Evolutionary conservation across 1,140 invertebrate genomes (phyloP), one percentile per base, ranked within the genome.

Genomic region (Zaprionus lachaisei): DNA sequence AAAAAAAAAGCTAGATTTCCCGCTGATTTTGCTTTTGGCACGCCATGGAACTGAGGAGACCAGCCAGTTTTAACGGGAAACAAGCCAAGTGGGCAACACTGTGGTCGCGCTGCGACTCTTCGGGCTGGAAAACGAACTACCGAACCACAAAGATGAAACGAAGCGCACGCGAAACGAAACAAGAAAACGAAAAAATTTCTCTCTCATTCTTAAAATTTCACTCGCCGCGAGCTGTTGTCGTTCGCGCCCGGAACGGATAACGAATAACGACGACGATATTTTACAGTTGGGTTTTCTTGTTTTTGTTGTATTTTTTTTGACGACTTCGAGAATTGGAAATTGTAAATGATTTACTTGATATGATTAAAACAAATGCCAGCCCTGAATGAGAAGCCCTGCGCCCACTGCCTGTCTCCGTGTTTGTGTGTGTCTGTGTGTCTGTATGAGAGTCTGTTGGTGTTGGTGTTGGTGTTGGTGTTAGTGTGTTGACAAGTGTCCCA

Each of bases 141-240:
- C 72, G 60, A 44, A 55, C 51, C 22, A 41, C 24, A 62, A 57
- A 44, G 51, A 70, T 69, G 66, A 70, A 74, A 70, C 72, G 72
- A 74, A 74, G 72, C 66, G 28, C 49, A 56, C 31, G 41, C 41
- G 72, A 74, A 74, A 63, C 72, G 72, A 75, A 71, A 75, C 72
- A 75, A 75, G 72, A 75, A 75, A 71, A 71, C 68, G 67, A 71
- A 75, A 63, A 71, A 63, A 64, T 75, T 71, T 75, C 72, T 75
- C 72, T 75, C 72, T 75, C 72, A 75, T 75, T 75, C 72, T 75
- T 75, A 51, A 75, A 75, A 75, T 75, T 75, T 75, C 72, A 71
- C 72, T 75, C 72, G 72, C 72, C 72, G 72, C 72, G 72, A 75
- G 72, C 67, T 75, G 72, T 75, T 71, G 72, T 75, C 72, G 67